Percentiles rank a stretch among this genome's conserved stretches.
Conservation (phyloP, 2,888 invertebrate genomes). For the Chloroclysta siterata region DNA sequence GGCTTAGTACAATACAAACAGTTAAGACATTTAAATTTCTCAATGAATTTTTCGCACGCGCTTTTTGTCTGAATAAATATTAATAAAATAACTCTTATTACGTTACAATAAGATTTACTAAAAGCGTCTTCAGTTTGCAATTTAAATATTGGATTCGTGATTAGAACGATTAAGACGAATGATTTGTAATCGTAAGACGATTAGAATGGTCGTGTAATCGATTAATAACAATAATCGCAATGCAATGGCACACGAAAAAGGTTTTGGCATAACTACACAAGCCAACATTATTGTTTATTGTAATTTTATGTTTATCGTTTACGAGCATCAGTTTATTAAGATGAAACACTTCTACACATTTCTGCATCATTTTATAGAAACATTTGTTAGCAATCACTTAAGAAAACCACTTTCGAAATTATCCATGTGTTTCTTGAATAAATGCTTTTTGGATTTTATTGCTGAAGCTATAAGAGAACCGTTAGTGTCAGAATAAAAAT, state of each 20-base stretch:
- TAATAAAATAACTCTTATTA: slow-evolving; percentile 28
- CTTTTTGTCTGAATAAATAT: slow-evolving; percentile 41
- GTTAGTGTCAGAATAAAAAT: too few relatives aligned
- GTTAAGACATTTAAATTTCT: slow-evolving; percentile 65
- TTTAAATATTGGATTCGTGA: slow-evolving; percentile 23
- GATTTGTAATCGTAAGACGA: slow-evolving; percentile 34
- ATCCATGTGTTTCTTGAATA: too few relatives aligned
- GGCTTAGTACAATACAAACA: slow-evolving; percentile 56
- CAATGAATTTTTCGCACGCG: slow-evolving; percentile 72
- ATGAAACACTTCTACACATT: too few relatives aligned
- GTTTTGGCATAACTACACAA: neutral
- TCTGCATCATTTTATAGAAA: too few relatives aligned
- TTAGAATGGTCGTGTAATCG: slow-evolving; percentile 27
- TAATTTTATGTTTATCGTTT: neutral
- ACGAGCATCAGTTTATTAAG: too few relatives aligned
- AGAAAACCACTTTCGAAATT: too few relatives aligned
- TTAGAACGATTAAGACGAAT: slow-evolving; percentile 29
- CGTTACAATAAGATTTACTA: slow-evolving; percentile 20
- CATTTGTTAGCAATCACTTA: too few relatives aligned
- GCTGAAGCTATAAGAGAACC: too few relatives aligned
- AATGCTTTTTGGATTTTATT: too few relatives aligned
- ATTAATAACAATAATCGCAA: slow-evolving; percentile 25
- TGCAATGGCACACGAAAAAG: slow-evolving; percentile 19
- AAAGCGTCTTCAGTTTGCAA: neutral
- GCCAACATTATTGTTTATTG: neutral